Evolutionary conservation across 2,888 invertebrate genomes (phyloP).

Genomic region (Hemicrepidius hirtus): DNA sequence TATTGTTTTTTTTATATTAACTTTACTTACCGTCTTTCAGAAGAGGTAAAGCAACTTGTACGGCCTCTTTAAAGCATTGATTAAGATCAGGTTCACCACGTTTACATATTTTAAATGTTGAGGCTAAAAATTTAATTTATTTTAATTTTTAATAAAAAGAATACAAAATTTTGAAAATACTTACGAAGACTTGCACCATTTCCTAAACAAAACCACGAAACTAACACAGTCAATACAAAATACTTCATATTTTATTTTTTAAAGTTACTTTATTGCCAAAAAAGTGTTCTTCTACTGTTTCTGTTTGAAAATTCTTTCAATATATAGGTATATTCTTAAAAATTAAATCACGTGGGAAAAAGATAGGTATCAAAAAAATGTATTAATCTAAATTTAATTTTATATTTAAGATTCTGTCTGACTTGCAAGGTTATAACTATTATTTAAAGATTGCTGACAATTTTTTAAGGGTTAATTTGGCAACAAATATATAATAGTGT

Average conservation of each 20-base stretch:
- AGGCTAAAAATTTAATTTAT: conserved; percentile 23
- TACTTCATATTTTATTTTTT: not conserved
- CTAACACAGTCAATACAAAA: not conserved
- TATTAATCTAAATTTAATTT: too few relatives aligned
- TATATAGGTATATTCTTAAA: too few relatives aligned
- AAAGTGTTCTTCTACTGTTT: not conserved
- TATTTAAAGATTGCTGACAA: too few relatives aligned
- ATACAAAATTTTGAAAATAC: not conserved
- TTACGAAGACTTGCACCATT: not conserved
- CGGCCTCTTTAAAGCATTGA: conserved; percentile 33
- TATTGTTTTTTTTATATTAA: too few relatives aligned
- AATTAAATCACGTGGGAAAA: too few relatives aligned
- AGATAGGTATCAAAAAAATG: too few relatives aligned
- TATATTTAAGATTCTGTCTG: too few relatives aligned
- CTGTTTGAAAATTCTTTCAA: not conserved
- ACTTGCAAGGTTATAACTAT: too few relatives aligned
- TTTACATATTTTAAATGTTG: conserved; percentile 33
- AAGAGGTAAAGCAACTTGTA: conserved; percentile 9
- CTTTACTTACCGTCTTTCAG: conserved; percentile 33
- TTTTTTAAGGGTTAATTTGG: too few relatives aligned
- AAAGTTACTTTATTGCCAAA: not conserved
- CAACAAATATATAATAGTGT: too few relatives aligned
- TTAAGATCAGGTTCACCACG: conserved; percentile 13
- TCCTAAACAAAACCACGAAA: not conserved
- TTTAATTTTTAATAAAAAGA: not conserved